Base-by-base conservation (phyloP, 1,140 invertebrate species). In the Aethina tumida region DNA sequence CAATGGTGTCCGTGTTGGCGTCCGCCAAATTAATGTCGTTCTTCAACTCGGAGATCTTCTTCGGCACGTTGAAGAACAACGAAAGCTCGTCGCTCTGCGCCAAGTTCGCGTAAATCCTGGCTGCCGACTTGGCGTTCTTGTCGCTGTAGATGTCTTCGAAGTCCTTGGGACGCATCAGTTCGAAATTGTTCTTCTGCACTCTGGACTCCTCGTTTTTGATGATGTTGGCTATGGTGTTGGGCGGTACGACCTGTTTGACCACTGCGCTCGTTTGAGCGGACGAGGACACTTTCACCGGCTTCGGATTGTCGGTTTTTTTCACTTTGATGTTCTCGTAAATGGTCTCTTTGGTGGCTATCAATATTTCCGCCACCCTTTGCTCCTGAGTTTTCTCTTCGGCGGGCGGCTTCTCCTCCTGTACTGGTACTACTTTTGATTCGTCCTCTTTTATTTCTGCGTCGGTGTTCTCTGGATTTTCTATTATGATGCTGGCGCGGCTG, bases 1-100 rank as follows among this genome's bases (percentile, higher is more conserved):
- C 71, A 38, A 77, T 55, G 2, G 75, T 77, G 35, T 64, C 58
- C 1, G 51, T 59, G 35, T 50, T 53, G 13, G 43, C 39, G 8
- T 40, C 5, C 13, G 6, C 27, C 19, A 41, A 12, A 12, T 38
- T 39, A 5, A 66, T 31, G 17, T 56, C 47, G 50, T 58, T 60
- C 61, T 52, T 66, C 49, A 62, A 59, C 52, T 41, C 60, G 43
- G 38, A 64, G 43, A 52, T 63, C 51, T 47, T 46, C 52, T 52
- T 61, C 39, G 51, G 69, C 44, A 57, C 64, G 55, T 58, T 65
- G 21, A 58, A 50, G 35, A 61, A 59, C 30, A 58, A 38, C 0
- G 53, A 55, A 5, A 59, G 35, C 20, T 55, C 47, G 18, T 55
- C 49, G 30, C 52, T 56, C 13, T 41, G 43, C 5, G 49, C 38